Conservation (phyloP, 2,113 vertebrate genomes). For the Antennarius striatus region DNA sequence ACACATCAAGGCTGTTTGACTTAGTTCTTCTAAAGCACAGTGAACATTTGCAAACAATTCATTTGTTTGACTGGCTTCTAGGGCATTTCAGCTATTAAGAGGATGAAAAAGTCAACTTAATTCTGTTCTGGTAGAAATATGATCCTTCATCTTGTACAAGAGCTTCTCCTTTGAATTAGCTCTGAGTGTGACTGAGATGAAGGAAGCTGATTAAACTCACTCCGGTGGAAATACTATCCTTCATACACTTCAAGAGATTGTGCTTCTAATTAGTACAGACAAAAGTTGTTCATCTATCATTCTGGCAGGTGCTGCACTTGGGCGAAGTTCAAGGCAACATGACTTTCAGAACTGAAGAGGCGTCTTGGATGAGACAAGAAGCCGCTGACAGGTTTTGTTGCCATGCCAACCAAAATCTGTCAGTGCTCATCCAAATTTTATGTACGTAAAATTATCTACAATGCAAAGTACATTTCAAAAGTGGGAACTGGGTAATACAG, state of each 20-base stretch:
- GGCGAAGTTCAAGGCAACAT: constrained; percentile 33
- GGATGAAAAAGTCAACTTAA: constrained; percentile 30
- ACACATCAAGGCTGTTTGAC: background rate
- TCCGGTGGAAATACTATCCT: constrained; percentile 61
- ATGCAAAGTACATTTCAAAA: no score
- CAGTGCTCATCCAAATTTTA: no score
- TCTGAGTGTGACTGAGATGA: constrained; percentile 60
- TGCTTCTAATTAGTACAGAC: constrained; percentile 60
- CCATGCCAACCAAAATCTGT: no score
- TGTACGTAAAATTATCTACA: no score
- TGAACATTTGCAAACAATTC: constrained; percentile 25
- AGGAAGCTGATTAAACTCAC: constrained; percentile 63
- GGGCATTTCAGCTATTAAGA: constrained; percentile 23
- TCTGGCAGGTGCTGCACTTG: constrained; percentile 12
- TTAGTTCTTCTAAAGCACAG: background rate
- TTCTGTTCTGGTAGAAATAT: constrained; percentile 52
- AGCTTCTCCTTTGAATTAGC: constrained; percentile 63
- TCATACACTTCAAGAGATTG: constrained; percentile 60
- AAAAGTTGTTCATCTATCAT: constrained; percentile 54
- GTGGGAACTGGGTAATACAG: no score
- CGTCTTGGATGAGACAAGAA: no score
- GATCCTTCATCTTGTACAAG: constrained; percentile 58
- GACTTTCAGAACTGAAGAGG: background rate
- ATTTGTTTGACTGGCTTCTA: constrained; percentile 16
- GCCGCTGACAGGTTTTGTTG: no score